Evolutionary conservation across 2,888 invertebrate species (phyloP), one percentile per base, ranked within the genome.

Genomic region (Epistrophella euchroma): DNA sequence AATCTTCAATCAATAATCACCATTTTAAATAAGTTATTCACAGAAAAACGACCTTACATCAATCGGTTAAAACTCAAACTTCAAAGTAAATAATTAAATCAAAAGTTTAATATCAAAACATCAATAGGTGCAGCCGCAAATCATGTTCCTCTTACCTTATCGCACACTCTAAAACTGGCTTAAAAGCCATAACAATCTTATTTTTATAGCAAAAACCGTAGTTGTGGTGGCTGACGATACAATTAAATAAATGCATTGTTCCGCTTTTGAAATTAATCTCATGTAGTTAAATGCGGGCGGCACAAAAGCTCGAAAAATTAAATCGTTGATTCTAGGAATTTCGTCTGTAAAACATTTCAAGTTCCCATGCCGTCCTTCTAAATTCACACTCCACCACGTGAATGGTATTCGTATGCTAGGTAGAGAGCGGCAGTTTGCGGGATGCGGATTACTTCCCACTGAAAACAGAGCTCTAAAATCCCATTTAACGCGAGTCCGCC

Each of bases 221-320:
- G 22, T n/a, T 40, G 60, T 40, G 60, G 40, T 37, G 47, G 70
- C 43, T 28, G 60, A 71, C 64, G 83, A 64, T 64, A 80, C 80
- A 84, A 80, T 84, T 84, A 84, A 84, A 80, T 72, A 84, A 80
- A 80, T 80, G 84, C 79, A 84, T 80, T 84, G 80, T 84, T 84
- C 75, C 45, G 66, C 71, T 68, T 45, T 58, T 22, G 28, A 75
- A 84, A 80, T 80, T 84, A 84, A 80, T 80, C 66, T 72, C 80
- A 75, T 66, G 52, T 47, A 71, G 79, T 72, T 75, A 71, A 73
- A 45, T 45, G 25, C 47, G 68, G 25, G 58, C 80, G 66, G 40
- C 40, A 76, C 15, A 76, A 81, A 81, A 81, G 81, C 76, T 81
- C 56, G 56, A 66, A 76, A 81, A 76, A 81, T 81, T 76, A 66